Evolutionary conservation across 53 echinoderm and acorn worm genomes (phyloP), one percentile per base, ranked within the genome.

Genomic region (Arbacia lixula): DNA sequence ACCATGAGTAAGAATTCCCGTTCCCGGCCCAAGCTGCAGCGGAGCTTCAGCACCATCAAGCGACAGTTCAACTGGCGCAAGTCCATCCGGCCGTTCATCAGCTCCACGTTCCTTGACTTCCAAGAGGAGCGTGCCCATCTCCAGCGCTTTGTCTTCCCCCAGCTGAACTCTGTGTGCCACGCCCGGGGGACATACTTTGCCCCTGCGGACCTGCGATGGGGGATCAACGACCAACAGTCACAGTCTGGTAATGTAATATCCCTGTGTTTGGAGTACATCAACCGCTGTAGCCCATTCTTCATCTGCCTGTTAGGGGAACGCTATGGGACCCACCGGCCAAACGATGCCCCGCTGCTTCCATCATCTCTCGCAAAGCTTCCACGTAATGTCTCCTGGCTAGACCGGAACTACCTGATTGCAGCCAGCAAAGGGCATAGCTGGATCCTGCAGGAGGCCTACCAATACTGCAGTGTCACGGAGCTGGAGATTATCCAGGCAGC

Each of bases 401-500:
- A 94, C 42, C 87, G 88, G 81, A 94, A 92, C 56, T 98, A 88
- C 76, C 81, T 92, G 35, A 53, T 53, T 3, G 98, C 98, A 6
- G 98, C 98, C 6, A 86, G 68, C 74, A 92, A 90, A 54, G 98
- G 94, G 9, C 92, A 92, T 63, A 61, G 84, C 55, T 98, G 98
- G 98, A 85, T 98, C 41, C 55, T 98, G 29, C 92, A 94, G 69
- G 94, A 98, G 49, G 94, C 90, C 2, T 94, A 92, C 40, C 98
- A 98, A 50, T 85, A 87, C 58, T 90, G 90, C 66, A 98, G 98
- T 56, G 82, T 98, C 12, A 98, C 98, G 0, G 98, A 98, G 34
- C 88, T 98, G 19, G 98, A 98, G 86, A 93, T 98, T 14, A 88
- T 92, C 34, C 92, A 98, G 64, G 98, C 98, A n/a, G 94, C 92